Base-by-base conservation (phyloP, 2,888 invertebrate genomes). In the Pachydiplax longipennis region DNA sequence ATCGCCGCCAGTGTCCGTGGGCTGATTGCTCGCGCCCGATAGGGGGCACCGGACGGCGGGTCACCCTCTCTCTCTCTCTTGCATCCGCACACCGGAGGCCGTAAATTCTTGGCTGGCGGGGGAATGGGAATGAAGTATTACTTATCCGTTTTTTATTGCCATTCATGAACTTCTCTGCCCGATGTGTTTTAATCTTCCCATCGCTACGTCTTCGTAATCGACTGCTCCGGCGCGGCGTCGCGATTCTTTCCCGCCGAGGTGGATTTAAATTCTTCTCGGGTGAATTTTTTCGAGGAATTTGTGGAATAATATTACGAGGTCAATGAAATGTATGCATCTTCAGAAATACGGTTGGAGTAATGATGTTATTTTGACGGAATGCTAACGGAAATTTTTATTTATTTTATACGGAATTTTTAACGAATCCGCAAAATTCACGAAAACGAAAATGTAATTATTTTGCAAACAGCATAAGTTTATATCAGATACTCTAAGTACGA, bases 1-100 rank as follows among this genome's bases (percentile, higher is more conserved):
- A 87, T 40, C 87, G 87, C 87, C 87, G 25, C 87, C 61, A 40
- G 87, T 37, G 87, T 37, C 65, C 37, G 83, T 25, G 83, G 35
- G 58, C 58, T 58, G 83, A 58, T 83, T 53, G 83, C 58, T 48
- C 83, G 83, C 83, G 37, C 87, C 61, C 87, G 87, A 87, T 87
- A 61, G 87, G 81, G 37, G 37, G 81, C 40, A 40, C 18, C 35
- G 18, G 80, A 37, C 44, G 80, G 37, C 12, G 80, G 80, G 80
- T 80, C 31, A 80, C 44, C 48, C 82, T 2, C 13, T n/a, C 48
- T 48, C n/a, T 82, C 13, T 82, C 22, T 12, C 44, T 44, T 82
- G 82, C 82, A 82, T 82, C 25, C 44, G 81, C 37, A 40, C 81
- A n/a, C 80, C 83, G 83, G 53, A 31, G 83, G 83, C 53, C 83